Evolutionary conservation across 2,797 vertebrate species (phyloP).

Genomic region (Acanthurus leucopareius): DNA sequence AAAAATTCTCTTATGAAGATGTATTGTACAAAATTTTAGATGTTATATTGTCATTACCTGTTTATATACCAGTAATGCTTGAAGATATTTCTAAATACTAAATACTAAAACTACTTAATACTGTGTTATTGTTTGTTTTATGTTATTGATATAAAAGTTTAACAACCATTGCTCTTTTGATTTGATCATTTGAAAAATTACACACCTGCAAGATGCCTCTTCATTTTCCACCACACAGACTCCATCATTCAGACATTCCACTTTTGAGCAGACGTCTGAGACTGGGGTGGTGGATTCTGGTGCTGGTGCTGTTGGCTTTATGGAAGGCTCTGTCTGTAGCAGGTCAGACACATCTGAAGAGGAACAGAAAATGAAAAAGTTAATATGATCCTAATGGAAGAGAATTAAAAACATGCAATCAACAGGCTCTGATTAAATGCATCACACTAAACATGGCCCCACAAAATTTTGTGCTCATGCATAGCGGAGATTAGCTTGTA

Average conservation of each 20-base stretch:
- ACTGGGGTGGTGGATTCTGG: no score
- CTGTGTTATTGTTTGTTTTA: no score
- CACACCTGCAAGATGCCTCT: conserved; percentile 87
- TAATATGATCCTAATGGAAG: conserved; percentile 2
- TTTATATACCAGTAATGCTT: no score
- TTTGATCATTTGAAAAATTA: no score
- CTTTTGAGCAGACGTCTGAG: no score
- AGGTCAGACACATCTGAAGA: conserved; percentile 89
- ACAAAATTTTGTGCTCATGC: neutral
- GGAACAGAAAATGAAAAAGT: neutral
- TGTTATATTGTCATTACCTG: no score
- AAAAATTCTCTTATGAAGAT: no score
- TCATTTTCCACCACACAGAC: conserved; percentile 76
- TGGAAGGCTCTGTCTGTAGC: conserved; percentile 69
- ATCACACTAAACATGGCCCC: neutral
- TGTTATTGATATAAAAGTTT: no score
- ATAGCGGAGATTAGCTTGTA: neutral
- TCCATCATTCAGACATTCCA: conserved; percentile 88
- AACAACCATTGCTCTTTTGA: no score
- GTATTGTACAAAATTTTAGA: no score
- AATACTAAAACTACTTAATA: no score
- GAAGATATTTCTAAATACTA: no score
- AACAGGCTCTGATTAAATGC: neutral
- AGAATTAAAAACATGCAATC: neutral
- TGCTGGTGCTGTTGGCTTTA: neutral